Conservation (phyloP, 2,888 invertebrate genomes). For the Craniophora ligustri region DNA sequence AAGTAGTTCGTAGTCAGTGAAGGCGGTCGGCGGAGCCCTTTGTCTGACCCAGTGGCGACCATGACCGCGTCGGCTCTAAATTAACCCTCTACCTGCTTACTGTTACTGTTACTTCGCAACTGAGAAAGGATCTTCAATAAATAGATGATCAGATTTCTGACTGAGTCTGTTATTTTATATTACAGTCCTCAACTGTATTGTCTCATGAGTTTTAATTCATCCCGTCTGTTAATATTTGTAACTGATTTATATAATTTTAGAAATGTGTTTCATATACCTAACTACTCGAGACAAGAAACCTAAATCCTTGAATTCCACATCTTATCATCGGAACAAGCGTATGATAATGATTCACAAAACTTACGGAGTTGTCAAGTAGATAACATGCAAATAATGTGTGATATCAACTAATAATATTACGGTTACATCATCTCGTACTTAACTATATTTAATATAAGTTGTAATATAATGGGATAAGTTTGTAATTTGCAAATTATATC, state of each 20-base stretch:
- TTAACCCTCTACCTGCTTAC: constrained; percentile 53
- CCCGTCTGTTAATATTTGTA: no score
- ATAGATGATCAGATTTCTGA: constrained; percentile 25
- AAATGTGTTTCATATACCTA: constrained; percentile 10
- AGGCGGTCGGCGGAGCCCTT: constrained; percentile 40
- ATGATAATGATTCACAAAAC: constrained; percentile 35
- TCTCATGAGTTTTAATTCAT: neutral
- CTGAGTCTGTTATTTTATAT: constrained; percentile 6
- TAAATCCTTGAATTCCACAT: constrained; percentile 34
- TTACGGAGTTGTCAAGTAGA: constrained; percentile 31
- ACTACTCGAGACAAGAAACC: constrained; percentile 16
- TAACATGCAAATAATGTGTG: constrained; percentile 31
- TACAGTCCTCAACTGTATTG: neutral
- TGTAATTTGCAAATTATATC: constrained; percentile 17
- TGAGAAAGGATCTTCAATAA: constrained; percentile 33
- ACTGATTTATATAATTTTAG: neutral
- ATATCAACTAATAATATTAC: constrained; percentile 19
- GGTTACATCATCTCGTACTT: neutral
- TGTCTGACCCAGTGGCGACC: constrained; percentile 53
- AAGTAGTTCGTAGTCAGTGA: constrained; percentile 31
- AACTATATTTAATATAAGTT: neutral
- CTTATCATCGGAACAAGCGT: constrained; percentile 36
- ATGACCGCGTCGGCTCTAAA: constrained; percentile 58
- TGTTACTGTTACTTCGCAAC: constrained; percentile 47
- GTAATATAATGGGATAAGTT: constrained; percentile 9